Evolutionary conservation across 2,888 invertebrate species (phyloP).

Genomic region (Gryllus longicercus): DNA sequence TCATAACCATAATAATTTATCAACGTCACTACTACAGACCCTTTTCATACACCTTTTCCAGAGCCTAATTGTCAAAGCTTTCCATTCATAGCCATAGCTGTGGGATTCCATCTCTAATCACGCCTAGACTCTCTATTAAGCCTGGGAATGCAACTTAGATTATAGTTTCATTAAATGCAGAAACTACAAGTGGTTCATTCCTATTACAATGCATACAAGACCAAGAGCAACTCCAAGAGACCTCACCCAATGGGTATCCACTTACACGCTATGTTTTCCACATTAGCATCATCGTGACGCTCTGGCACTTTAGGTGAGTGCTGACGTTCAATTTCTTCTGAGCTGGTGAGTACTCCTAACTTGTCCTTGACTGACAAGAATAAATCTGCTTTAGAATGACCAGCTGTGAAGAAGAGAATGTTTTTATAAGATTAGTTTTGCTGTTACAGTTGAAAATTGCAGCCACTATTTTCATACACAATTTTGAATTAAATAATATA

Average conservation of each 20-base stretch:
- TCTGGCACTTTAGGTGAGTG: slow-evolving; percentile 31
- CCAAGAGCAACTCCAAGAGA: not conserved
- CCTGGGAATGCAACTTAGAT: slow-evolving; percentile 2
- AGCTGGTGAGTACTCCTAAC: slow-evolving; percentile 74
- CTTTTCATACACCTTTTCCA: no score
- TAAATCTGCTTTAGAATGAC: slow-evolving; percentile 75
- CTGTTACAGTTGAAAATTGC: no score
- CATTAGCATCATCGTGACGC: slow-evolving; percentile 32
- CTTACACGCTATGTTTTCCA: slow-evolving; percentile 23
- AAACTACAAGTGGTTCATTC: not conserved
- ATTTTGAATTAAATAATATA: no score
- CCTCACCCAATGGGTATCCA: not conserved
- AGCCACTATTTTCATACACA: no score
- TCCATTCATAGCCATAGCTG: not conserved
- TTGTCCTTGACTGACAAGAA: slow-evolving; percentile 74
- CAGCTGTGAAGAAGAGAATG: slow-evolving; percentile 51
- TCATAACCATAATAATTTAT: not conserved
- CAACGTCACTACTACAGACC: not conserved
- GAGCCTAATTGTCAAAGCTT: not conserved
- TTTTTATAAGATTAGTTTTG: no score
- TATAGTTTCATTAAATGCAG: not conserved
- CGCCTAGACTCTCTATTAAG: slow-evolving; percentile 4
- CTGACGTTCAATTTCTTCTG: slow-evolving; percentile 63
- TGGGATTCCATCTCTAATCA: not conserved
- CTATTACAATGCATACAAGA: not conserved